Base-by-base conservation (phyloP, 2,888 invertebrate genomes). In the Pammene fasciana region DNA sequence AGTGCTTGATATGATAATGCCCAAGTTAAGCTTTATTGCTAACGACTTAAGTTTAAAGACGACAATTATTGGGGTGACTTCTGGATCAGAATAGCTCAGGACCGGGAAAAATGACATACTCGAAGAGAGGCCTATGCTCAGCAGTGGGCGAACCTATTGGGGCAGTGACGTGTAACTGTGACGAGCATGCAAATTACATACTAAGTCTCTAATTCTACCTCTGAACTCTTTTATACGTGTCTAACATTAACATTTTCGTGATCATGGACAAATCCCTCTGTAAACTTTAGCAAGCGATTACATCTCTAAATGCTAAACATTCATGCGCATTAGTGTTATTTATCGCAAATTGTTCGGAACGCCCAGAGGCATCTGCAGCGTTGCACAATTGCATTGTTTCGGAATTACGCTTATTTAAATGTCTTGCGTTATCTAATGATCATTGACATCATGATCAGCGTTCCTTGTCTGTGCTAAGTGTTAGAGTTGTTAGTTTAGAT, bases 261-360 rank as follows among this genome's bases (percentile, higher is more conserved):
- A 67, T 59, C 43, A 59, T 14, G 13, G 43, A 8, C 66, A 65
- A 56, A 16, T 56, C n/a, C 26, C 46, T 55, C 43, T 38, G 66
- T 59, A 43, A 68, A 59, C 64, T 68, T 64, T 68, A 50, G 16
- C 26, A 52, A 48, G 11, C 34, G 68, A 68, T 68, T 64, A 43
- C 18, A 70, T 70, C 70, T 7, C 10, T 60, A 60, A 70, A 70
- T 70, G 70, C 54, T 65, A 70, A 60, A 65, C 70, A 65, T 70
- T 65, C 54, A 48, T 56, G 34, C 50, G 43, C 56, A 46, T 52
- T 65, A 50, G 34, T 55, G 65, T 70, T 46, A 34, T 70, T 70
- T 70, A 68, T 65, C 54, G 54, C 60, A 60, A 60, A 70, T 70
- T 65, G 70, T 65, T 45, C 34, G 38, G 26, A 26, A 55, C 59